Evolutionary conservation across 2,797 vertebrate genomes (phyloP).

Genomic region (Heterohyrax brucei): DNA sequence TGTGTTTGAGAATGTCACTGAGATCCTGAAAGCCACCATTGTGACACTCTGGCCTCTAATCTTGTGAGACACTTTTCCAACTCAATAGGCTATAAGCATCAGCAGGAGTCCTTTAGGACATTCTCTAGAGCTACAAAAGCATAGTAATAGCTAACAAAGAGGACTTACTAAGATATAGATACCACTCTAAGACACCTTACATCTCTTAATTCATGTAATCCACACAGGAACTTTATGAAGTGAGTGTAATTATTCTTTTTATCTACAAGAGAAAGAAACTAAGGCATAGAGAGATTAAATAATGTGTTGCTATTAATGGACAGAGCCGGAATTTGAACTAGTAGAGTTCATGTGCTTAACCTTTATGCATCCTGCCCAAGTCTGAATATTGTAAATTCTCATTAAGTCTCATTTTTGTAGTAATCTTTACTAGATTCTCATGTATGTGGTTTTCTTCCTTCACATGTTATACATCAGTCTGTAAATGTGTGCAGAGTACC

Average conservation of each 20-base stretch:
- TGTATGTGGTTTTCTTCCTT: not conserved
- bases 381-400: not conserved
- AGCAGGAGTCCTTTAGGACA: not conserved
- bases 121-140: not conserved
- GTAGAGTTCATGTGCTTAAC: not conserved
- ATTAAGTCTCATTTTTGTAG: not conserved
- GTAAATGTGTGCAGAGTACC: not conserved
- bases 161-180: not conserved
- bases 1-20: not conserved
- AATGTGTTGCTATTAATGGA: not conserved
- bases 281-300: not conserved
- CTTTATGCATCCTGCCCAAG: not conserved
- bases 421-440: conserved; percentile 29
- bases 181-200: not conserved
- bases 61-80: not conserved
- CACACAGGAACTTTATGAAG: not conserved
- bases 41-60: not conserved
- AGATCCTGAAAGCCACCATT: conserved; percentile 25
- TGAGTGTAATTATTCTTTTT: not conserved
- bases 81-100: not conserved
- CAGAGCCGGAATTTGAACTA: not conserved
- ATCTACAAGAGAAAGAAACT: conserved; percentile 38
- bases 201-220: not conserved
- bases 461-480: not conserved
- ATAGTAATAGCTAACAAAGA: not conserved